Percentiles rank a stretch among this genome's conserved stretches.
Evolutionary conservation across 1,140 invertebrate species (phyloP).

Genomic region (Neoseiulus cucumeris): DNA sequence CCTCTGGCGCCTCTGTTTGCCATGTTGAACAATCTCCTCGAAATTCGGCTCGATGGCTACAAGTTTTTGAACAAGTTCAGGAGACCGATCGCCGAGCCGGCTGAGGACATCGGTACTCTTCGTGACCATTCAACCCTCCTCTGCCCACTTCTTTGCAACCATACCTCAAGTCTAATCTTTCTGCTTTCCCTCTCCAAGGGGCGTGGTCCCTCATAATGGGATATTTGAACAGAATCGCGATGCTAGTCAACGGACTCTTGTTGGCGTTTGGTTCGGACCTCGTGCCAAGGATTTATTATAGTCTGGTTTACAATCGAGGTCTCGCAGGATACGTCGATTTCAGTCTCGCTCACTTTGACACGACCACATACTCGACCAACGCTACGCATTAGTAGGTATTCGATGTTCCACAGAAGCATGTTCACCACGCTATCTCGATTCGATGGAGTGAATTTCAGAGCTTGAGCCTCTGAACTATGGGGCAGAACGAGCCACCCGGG

Average conservation of each 20-base stretch:
- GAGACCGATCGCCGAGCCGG: background rate
- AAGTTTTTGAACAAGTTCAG: background rate
- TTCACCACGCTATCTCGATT: too few relatives aligned
- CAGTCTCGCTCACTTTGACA: background rate
- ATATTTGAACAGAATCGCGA: background rate
- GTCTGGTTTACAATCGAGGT: background rate
- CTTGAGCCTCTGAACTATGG: too few relatives aligned
- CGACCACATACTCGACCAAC: too few relatives aligned
- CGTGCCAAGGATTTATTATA: background rate
- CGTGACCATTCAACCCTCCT: background rate
- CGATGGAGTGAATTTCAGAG: too few relatives aligned
- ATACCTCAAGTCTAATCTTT: background rate
- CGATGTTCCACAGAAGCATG: too few relatives aligned
- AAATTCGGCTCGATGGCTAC: background rate
- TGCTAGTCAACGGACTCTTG: background rate
- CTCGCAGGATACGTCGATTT: background rate
- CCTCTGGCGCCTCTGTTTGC: background rate
- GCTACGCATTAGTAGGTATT: too few relatives aligned
- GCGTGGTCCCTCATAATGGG: background rate
- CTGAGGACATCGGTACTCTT: background rate
- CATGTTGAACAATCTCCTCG: background rate
- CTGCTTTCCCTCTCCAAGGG: background rate
- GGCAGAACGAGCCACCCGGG: too few relatives aligned
- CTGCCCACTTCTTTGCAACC: background rate
- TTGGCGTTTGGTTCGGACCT: background rate